These are phyloP conservation scores for Busseola fusca DNA, from an alignment of 2,888 invertebrate species.

Conservation along the genomic window DNA sequence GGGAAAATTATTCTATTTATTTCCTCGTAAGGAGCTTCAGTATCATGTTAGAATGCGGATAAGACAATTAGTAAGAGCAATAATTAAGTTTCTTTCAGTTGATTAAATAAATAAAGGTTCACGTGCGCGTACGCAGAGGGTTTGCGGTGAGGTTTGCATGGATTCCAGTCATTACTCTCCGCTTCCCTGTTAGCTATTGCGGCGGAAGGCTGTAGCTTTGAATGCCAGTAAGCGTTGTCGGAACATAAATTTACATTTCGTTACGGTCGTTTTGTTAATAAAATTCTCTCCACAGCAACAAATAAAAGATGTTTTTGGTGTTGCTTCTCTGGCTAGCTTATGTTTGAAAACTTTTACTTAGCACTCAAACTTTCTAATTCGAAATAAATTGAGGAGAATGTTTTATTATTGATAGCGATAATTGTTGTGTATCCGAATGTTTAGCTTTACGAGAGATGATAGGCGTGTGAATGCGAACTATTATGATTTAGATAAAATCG, in stretches of 20 bases:
- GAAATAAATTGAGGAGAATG: constrained; percentile 65
- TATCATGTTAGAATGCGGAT: constrained; percentile 57
- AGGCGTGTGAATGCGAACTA: constrained; percentile 54
- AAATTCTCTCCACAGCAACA: constrained; percentile 62
- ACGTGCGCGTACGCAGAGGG: constrained; percentile 20
- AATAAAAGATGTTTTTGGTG: constrained; percentile 62
- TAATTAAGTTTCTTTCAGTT: constrained; percentile 53
- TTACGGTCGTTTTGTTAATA: constrained; percentile 66
- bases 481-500: constrained; percentile 54
- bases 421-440: constrained; percentile 60
- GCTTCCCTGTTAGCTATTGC: constrained; percentile 66
- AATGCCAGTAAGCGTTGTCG: constrained; percentile 60
- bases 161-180: constrained; percentile 59
- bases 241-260: constrained; percentile 69
- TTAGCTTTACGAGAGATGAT: constrained; percentile 39
- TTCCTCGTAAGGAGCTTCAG: constrained; percentile 45
- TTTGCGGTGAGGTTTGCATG: constrained; percentile 44
- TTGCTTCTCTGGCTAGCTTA: constrained; percentile 48
- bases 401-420: constrained; percentile 64
- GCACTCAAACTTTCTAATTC: constrained; percentile 64
- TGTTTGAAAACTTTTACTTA: constrained; percentile 65
- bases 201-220: constrained; percentile 62
- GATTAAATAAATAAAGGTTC: constrained; percentile 50
- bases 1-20: constrained; percentile 52
- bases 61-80: constrained; percentile 42